Conservation (phyloP, 2,113 vertebrate genomes). For the Shinisaurus crocodilurus region DNA sequence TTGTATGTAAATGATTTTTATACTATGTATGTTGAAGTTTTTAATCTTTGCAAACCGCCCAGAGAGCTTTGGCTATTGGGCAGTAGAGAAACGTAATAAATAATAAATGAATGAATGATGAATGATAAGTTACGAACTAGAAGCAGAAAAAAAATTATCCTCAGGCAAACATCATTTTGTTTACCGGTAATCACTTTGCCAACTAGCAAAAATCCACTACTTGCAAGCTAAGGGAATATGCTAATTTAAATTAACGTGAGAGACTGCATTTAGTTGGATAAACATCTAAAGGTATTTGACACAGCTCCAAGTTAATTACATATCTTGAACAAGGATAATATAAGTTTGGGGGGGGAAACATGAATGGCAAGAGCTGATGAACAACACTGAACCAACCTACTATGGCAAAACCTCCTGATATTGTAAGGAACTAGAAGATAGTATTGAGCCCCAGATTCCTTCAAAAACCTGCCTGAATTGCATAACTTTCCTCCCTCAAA, state of each 20-base stretch:
- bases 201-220: background rate
- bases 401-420: background rate
- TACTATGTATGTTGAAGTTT: too few species aligned
- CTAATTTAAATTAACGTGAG: background rate
- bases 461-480: background rate
- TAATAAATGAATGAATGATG: too few species aligned
- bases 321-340: background rate
- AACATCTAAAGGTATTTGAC: background rate
- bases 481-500: background rate
- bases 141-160: background rate
- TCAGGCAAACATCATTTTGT: background rate
- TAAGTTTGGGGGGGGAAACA: background rate
- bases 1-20: too few species aligned
- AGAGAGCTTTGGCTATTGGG: too few species aligned
- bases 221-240: background rate
- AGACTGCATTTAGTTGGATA: background rate
- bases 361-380: background rate
- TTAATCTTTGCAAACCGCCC: too few species aligned
- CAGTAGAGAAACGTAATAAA: too few species aligned
- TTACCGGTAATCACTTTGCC: background rate
- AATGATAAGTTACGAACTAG: background rate
- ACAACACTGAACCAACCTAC: background rate
- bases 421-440: background rate
- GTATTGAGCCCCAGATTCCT: background rate
- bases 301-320: background rate